Conservation (phyloP, 1,140 invertebrate species). For the Nephotettix cincticeps region DNA sequence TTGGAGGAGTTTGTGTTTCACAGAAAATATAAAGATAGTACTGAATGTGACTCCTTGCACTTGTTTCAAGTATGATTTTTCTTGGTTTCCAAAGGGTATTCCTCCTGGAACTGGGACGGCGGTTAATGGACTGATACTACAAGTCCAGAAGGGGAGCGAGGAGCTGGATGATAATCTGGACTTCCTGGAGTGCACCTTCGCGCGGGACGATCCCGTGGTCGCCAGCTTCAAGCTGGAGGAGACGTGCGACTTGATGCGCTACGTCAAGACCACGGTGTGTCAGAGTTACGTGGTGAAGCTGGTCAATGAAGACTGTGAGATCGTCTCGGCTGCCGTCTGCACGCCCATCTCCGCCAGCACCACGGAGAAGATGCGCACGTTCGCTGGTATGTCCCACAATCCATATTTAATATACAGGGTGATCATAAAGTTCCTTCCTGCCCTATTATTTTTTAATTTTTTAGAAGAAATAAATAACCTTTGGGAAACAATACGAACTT, state of each 20-base stretch:
- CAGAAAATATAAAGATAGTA: no score
- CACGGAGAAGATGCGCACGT: not conserved
- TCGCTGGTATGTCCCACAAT: conserved; percentile 13
- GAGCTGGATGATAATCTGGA: not conserved
- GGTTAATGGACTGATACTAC: no score
- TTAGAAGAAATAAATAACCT: no score
- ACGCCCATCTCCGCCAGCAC: not conserved
- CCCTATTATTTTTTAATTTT: no score
- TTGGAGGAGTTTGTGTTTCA: no score
- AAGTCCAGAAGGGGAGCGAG: not conserved
- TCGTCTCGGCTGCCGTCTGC: not conserved
- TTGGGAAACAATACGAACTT: no score
- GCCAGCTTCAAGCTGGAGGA: not conserved
- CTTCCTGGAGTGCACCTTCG: not conserved
- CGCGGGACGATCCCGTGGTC: not conserved
- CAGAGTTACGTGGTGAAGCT: not conserved
- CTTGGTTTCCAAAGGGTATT: no score
- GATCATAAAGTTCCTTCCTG: no score
- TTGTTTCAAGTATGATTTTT: no score
- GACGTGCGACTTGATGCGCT: not conserved
- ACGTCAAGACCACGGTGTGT: not conserved
- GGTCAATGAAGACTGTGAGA: not conserved
- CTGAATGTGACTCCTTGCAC: no score
- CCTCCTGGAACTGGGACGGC: no score
- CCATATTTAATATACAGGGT: no score